A percentile compares a stretch with the other conserved stretches of the same genome.
These are phyloP conservation scores for Epirrita christyi DNA, from an alignment of 2,888 invertebrate species.

Conservation along the genomic window DNA sequence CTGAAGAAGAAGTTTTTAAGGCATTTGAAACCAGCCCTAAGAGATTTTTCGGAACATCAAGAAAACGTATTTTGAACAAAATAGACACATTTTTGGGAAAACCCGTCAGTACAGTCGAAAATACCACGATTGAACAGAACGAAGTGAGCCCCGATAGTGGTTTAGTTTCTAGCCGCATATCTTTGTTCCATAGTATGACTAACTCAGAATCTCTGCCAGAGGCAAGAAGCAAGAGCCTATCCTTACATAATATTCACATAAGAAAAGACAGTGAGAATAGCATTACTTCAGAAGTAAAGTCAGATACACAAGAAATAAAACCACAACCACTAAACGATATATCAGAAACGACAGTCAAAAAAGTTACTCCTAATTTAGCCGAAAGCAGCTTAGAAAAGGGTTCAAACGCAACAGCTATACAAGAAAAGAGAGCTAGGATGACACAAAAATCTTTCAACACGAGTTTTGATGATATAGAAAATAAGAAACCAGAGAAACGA, in stretches of 20 bases:
- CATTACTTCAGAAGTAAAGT: constrained; percentile 15
- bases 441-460: constrained; percentile 47
- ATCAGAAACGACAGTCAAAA: constrained; percentile 11
- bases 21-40: constrained; percentile 81
- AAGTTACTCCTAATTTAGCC: constrained; percentile 9
- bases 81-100: constrained; percentile 75
- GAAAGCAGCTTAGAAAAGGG: constrained; percentile 33
- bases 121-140: constrained; percentile 46
- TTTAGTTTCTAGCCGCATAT: constrained; percentile 78
- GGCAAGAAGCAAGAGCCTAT: constrained; percentile 60
- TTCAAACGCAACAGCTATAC: constrained; percentile 39
- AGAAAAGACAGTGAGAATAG: constrained; percentile 50
- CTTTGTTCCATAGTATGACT: constrained; percentile 73
- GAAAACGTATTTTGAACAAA: constrained; percentile 76
- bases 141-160: constrained; percentile 67
- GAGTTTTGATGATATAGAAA: constrained; percentile 53
- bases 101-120: constrained; percentile 53
- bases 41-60: constrained; percentile 77
- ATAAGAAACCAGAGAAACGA: constrained; percentile 29
- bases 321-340: constrained; percentile 8
- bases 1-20: constrained; percentile 78
- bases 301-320: constrained; percentile 30
- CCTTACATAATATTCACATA: constrained; percentile 63
- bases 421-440: constrained; percentile 59
- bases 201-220: constrained; percentile 64